A percentile compares a stretch with the other conserved stretches of the same genome.
Evolutionary conservation across 1,140 invertebrate genomes (phyloP).

Genomic region (Listronotus oregonensis): DNA sequence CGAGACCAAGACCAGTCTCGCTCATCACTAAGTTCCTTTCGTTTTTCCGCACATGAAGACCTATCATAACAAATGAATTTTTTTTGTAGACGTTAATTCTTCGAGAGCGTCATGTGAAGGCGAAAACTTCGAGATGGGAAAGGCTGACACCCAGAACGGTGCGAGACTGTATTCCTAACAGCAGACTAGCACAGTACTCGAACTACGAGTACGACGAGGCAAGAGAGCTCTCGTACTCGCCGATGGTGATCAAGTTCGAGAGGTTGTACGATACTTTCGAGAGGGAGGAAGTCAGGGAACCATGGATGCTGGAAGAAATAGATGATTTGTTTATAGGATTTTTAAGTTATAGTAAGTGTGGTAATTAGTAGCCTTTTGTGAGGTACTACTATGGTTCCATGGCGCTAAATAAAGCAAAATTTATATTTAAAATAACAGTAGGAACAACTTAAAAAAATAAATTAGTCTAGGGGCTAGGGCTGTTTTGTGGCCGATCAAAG

Average conservation of each 20-base stretch:
- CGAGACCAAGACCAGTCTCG: too few species aligned
- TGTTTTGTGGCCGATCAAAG: too few species aligned
- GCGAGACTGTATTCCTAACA: conserved; percentile 49
- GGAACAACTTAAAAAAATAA: too few species aligned
- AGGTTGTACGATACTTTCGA: conserved; percentile 9
- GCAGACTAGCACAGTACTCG: conserved; percentile 48
- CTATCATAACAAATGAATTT: too few species aligned
- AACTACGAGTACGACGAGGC: conserved; percentile 51
- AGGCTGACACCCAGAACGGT: conserved; percentile 41
- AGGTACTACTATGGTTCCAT: too few species aligned
- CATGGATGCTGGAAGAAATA: conserved; percentile 52
- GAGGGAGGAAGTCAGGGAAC: conserved; percentile 37
- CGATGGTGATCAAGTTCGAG: conserved; percentile 28
- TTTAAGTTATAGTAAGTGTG: conserved; percentile 27
- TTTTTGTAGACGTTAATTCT: neutral
- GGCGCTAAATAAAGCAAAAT: too few species aligned
- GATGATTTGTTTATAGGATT: conserved; percentile 47
- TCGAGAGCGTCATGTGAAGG: neutral
- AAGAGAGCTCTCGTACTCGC: conserved; percentile 48
- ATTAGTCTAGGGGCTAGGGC: too few species aligned
- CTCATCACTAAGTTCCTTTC: too few species aligned
- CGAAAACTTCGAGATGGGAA: conserved; percentile 8
- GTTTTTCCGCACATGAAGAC: too few species aligned
- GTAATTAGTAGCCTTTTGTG: too few species aligned
- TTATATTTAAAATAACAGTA: too few species aligned